A percentile compares a stretch with the other conserved stretches of the same genome.
phyloP scores from a whole-genome alignment of 2,113 vertebrate genomes.

The Romanogobio albipinnatus region DNA sequence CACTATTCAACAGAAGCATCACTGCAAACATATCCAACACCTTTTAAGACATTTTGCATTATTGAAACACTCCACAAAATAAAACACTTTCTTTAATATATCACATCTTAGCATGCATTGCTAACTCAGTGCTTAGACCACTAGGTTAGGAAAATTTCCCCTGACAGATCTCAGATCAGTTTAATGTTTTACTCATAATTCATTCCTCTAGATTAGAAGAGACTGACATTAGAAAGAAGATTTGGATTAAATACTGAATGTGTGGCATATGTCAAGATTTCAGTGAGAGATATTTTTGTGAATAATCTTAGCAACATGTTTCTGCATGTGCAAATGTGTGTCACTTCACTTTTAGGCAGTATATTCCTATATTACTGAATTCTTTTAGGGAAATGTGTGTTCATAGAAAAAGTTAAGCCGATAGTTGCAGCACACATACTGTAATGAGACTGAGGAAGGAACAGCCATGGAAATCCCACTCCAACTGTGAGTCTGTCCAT shows the following conservation, averaged over 20 bases:
- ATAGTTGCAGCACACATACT: neutral
- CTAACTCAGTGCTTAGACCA: neutral
- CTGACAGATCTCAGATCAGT: slow-evolving; percentile 9
- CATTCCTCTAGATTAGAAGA: slow-evolving; percentile 9
- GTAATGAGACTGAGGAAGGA: neutral
- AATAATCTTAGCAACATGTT: neutral
- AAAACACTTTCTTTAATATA: slow-evolving; percentile 29
- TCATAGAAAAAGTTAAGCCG: neutral
- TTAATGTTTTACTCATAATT: neutral
- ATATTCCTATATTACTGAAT: neutral
- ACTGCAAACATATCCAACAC: neutral
- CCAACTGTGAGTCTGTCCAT: slow-evolving; percentile 2
- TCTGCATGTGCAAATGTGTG: neutral
- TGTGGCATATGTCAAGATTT: slow-evolving; percentile 12
- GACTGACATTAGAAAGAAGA: slow-evolving; percentile 2
- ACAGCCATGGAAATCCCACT: slow-evolving; percentile 1
- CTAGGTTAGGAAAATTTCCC: neutral
- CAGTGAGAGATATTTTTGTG: slow-evolving; percentile 10
- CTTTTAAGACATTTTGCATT: neutral
- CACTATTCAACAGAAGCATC: neutral
- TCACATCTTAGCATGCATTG: slow-evolving; percentile 3
- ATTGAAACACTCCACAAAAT: neutral
- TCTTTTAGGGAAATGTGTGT: neutral
- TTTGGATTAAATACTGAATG: slow-evolving; percentile 5
- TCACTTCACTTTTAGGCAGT: neutral